These are phyloP conservation scores for Chloebia gouldiae DNA, from an alignment of 2,113 vertebrate genomes.

Conservation along the genomic window DNA sequence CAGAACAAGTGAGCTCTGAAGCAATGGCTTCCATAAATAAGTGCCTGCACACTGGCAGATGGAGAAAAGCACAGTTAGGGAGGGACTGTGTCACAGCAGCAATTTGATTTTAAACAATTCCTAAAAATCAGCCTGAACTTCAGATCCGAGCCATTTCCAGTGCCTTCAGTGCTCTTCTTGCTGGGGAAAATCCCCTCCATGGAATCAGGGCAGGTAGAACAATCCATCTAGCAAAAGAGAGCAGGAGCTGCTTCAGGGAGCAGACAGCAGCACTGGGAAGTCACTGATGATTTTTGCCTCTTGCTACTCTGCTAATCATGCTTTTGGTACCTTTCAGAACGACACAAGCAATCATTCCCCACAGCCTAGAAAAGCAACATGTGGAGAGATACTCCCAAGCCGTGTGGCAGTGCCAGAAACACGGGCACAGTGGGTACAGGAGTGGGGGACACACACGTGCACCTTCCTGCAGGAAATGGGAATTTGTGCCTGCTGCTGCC, in stretches of 20 bases:
- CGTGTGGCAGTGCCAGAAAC: fast-evolving
- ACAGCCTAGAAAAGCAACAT: neutral
- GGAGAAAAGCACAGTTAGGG: constrained; percentile 10
- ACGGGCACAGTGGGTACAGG: fast-evolving
- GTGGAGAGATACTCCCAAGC: neutral
- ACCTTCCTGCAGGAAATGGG: neutral
- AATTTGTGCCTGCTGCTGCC: neutral
- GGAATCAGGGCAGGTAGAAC: neutral
- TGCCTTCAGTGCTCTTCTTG: neutral
- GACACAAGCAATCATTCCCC: neutral
- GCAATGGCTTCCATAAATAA: constrained; percentile 13
- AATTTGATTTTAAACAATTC: neutral
- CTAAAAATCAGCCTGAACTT: neutral
- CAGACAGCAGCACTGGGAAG: neutral
- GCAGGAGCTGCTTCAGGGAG: neutral
- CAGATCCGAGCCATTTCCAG: neutral
- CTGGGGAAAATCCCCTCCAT: neutral
- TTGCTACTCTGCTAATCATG: neutral
- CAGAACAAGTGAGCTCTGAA: constrained; percentile 41
- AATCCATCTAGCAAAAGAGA: neutral
- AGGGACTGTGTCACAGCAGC: neutral
- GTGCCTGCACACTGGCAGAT: neutral
- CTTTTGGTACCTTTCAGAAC: neutral
- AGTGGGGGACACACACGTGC: neutral
- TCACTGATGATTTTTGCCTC: neutral